These are phyloP conservation scores for Netelia fuscicornis DNA, from an alignment of 2,888 invertebrate genomes.

Conservation along the genomic window DNA sequence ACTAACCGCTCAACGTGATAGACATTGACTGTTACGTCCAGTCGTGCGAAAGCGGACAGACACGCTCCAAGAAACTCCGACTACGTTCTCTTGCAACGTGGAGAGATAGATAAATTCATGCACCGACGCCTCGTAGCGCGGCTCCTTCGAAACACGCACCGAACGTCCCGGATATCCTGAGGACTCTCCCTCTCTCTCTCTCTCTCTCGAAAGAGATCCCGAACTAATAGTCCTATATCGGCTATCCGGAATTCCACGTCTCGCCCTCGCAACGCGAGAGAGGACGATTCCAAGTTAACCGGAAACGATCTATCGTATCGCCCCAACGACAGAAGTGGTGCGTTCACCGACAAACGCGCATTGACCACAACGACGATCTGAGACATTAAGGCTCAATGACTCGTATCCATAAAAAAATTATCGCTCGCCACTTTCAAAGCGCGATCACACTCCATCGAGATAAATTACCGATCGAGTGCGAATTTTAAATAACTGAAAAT, in stretches of 20 bases:
- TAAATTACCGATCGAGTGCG: no score
- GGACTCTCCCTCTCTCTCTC: neutral
- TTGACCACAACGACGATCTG: constrained; percentile 1
- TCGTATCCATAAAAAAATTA: neutral
- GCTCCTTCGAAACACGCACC: constrained; percentile 71
- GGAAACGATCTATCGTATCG: constrained; percentile 59
- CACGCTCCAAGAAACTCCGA: constrained; percentile 44
- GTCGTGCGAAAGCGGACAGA: constrained; percentile 57
- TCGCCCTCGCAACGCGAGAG: constrained; percentile 44
- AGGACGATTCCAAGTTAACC: constrained; percentile 49
- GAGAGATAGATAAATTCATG: constrained; percentile 63
- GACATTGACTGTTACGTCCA: constrained; percentile 38
- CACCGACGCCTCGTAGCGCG: constrained; percentile 48
- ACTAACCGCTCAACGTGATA: constrained; percentile 23
- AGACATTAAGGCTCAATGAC: neutral
- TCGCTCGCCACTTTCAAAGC: neutral
- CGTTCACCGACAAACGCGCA: constrained; percentile 31
- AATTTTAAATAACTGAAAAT: no score
- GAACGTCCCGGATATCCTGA: constrained; percentile 80
- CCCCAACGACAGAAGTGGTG: constrained; percentile 8
- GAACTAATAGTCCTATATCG: constrained; percentile 76
- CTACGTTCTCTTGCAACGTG: constrained; percentile 8
- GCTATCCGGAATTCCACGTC: constrained; percentile 69
- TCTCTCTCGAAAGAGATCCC: constrained; percentile 42
- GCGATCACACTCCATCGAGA: neutral